Base-by-base conservation (phyloP, 2,113 vertebrate species). In the Gymnorhina tibicen region DNA sequence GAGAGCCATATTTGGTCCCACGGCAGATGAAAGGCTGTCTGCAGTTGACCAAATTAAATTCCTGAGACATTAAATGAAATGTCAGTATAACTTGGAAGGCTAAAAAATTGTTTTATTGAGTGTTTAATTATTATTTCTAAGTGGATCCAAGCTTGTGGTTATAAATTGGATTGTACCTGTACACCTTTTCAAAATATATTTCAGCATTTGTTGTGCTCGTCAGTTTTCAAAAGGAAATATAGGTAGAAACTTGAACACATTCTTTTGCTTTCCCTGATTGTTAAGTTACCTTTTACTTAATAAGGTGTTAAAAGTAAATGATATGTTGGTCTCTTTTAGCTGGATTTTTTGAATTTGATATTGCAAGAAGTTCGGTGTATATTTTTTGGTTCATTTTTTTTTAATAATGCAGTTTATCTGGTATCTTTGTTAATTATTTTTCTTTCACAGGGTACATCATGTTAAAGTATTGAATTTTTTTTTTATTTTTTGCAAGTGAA, bases 1-100 rank as follows among this genome's bases (percentile, higher is more conserved):
- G 44, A 85, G 56, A 93, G 73, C 89, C 74, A 28, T 72, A 30
- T 95, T 91, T 93, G 55, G 80, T 80, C 46, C 58, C 33, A 15
- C 60, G 72, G 50, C 33, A 91, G 41, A 84, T 26, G 19, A 24
- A 42, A 73, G 58, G 41, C 47, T 55, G 35, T 59, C 70, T 87
- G 77, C 76, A 39, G 15, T 24, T 83, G 66, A 49, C 53, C 35
- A 80, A 84, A 86, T 89, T 60, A 53, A 67, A 86, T 42, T 94
- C 22, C 35, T 81, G 53, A 78, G 59, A 44, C n/a, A 30, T 87
- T 53, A 67, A 88, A 49, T 84, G 50, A 91, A 70, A 66, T 64
- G 18, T 60, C 85, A 62, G 17, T 72, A 8, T 66, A 76, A 82
- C 50, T 73, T 69, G 44, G 42, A 90, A 60, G 30, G 53, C 73